These are phyloP conservation scores for Eupithecia pulchellata DNA, from an alignment of 2,888 invertebrate species.

Conservation along the genomic window DNA sequence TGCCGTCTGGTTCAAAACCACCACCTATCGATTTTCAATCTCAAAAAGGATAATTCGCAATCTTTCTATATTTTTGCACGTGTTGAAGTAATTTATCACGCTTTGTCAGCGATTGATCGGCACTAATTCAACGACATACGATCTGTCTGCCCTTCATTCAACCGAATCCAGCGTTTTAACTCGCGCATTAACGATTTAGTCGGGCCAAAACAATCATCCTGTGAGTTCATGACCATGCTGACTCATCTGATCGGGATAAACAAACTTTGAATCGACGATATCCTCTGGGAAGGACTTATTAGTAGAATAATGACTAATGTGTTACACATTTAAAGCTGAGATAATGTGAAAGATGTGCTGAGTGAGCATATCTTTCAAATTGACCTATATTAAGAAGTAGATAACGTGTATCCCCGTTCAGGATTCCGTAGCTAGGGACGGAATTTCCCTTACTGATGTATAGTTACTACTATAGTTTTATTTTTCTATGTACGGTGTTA, in stretches of 20 bases:
- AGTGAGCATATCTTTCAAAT: not conserved
- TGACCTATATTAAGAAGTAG: not conserved
- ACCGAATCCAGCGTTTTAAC: slow-evolving; percentile 27
- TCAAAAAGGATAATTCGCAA: not conserved
- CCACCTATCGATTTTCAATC: not conserved
- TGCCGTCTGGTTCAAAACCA: not conserved
- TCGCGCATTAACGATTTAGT: slow-evolving; percentile 17
- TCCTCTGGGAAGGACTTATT: not conserved
- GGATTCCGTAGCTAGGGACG: not conserved
- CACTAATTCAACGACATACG: not conserved
- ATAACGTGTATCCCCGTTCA: not conserved
- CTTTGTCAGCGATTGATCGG: slow-evolving; percentile 8
- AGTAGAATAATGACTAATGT: not conserved
- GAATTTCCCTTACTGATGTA: no score
- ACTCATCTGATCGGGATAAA: not conserved
- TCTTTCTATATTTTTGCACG: slow-evolving; percentile 2
- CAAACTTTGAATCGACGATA: slow-evolving; percentile 4
- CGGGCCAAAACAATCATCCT: slow-evolving; percentile 31
- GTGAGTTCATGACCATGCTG: slow-evolving; percentile 24
- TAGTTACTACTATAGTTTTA: no score
- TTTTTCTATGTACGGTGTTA: no score
- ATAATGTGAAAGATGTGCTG: not conserved
- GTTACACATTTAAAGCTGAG: not conserved
- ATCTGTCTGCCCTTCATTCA: slow-evolving; percentile 33
- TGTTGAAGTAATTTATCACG: slow-evolving; percentile 8